A percentile compares a stretch with the other conserved stretches of the same genome.
These are phyloP conservation scores for Equus quagga DNA, from an alignment of 2,113 vertebrate species.

Conservation along the genomic window DNA sequence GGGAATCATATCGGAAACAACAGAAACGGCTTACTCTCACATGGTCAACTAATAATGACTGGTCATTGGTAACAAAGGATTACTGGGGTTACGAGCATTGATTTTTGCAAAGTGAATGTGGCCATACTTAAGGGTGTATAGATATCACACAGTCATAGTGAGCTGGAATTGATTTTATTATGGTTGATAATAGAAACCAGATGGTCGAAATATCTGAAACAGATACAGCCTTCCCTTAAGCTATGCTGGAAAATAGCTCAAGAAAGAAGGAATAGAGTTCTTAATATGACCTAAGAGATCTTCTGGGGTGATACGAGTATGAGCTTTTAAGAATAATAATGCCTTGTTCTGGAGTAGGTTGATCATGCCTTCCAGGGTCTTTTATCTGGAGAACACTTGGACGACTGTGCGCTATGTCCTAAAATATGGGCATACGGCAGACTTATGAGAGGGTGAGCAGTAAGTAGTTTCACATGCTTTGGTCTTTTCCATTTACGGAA, in stretches of 20 bases:
- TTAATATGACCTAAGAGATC: not conserved
- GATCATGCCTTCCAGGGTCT: not conserved
- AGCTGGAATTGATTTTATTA: slow-evolving; percentile 53
- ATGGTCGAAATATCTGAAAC: slow-evolving; percentile 44
- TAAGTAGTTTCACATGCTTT: not conserved
- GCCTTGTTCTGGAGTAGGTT: not conserved
- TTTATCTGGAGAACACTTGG: not conserved
- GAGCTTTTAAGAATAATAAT: not conserved
- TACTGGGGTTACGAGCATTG: not conserved
- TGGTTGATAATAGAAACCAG: slow-evolving; percentile 58
- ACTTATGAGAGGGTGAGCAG: not conserved
- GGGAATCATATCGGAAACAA: not conserved
- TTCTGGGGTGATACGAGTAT: not conserved
- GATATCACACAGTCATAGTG: not conserved
- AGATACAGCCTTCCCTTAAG: slow-evolving; percentile 28
- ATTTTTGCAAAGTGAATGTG: not conserved
- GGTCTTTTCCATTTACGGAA: not conserved
- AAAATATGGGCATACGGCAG: not conserved
- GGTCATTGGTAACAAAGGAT: not conserved
- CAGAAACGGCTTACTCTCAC: not conserved
- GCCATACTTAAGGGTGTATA: not conserved
- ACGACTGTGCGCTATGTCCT: not conserved
- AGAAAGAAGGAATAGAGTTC: not conserved
- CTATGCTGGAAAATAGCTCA: slow-evolving; percentile 12
- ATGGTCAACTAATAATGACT: not conserved